Evolutionary conservation across 2,113 vertebrate genomes (phyloP), one percentile per base, ranked within the genome.

Genomic region (Brachypteracias leptosomus): DNA sequence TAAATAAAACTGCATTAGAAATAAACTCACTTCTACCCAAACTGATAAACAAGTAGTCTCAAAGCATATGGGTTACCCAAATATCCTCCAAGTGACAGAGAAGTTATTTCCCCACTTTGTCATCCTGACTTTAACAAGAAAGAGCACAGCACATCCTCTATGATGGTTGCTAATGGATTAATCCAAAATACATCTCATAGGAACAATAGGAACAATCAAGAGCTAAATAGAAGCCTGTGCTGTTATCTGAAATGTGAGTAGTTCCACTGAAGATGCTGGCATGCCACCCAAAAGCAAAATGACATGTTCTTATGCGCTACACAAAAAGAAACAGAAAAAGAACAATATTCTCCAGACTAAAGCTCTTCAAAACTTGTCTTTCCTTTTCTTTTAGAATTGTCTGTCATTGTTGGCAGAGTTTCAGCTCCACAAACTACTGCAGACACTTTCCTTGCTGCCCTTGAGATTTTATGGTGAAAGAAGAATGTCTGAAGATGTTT

Each of bases 71-170:
- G 16, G n/a, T 11, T 58, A 61, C 20, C 35, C 3, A 35, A 49
- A 10, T 1, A 57, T 5, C 25, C 4, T 2, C 20, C 0, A 0
- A 46, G 42, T 5, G 3, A 78, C 3, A 77, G 38, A 65, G 7
- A 0, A 40, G 12, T 0, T n/a, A 1, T 44, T 84, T 77, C 24
- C 46, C 68, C 73, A 83, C 29, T 58, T 47, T 22, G 35, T 28
- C 25, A 81, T 42, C 35, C 21, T 68, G 25, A 59, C 20, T 44
- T 57, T 22, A 85, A 67, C 22, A 33, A 73, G 54, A 33, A 77
- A 67, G 52, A 58, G 28, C 7, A 57, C 16, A 63, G 66, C 9
- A 38, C 13, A 25, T 13, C 16, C 29, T 65, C 38, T 55, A 13
- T 1, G 2, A 38, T 8, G 19, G 25, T 2, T 47, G 33, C 52